A percentile compares a stretch with the other conserved stretches of the same genome.
phyloP scores from a whole-genome alignment of 2,113 vertebrate genomes.

The Lates calcarifer region DNA sequence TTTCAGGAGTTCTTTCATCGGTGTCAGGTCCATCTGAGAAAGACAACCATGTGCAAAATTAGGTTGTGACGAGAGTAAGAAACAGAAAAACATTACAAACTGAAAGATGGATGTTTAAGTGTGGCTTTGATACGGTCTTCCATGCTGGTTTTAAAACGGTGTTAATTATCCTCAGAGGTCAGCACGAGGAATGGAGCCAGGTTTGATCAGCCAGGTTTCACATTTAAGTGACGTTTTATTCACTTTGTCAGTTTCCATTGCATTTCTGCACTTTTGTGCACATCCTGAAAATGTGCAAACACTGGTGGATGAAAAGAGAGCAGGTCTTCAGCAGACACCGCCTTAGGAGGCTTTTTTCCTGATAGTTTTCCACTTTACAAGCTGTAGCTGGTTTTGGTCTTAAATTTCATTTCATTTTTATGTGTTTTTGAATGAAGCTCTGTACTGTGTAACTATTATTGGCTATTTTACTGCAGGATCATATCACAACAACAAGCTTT shows the following conservation, averaged over 20 bases:
- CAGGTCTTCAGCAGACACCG: no score
- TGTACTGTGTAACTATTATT: background rate
- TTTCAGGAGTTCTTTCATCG: constrained; percentile 61
- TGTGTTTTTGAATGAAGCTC: background rate
- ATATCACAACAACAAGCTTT: background rate
- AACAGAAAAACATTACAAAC: background rate
- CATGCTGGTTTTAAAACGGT: background rate
- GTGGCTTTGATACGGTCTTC: no score
- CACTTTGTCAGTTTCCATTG: no score
- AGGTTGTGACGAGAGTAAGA: background rate
- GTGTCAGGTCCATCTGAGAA: constrained; percentile 79
- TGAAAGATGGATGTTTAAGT: background rate
- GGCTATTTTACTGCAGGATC: background rate
- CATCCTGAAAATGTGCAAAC: no score
- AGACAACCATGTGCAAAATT: background rate
- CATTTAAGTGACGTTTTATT: no score
- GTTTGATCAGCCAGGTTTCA: no score
- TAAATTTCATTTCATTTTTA: background rate
- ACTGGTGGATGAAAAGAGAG: no score
- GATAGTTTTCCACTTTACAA: background rate
- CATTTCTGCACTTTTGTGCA: no score
- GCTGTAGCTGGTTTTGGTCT: background rate
- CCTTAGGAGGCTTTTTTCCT: background rate
- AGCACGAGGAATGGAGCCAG: no score
- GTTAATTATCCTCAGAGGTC: background rate